Percentiles rank a stretch among this genome's conserved stretches.
Evolutionary conservation across 2,113 vertebrate genomes (phyloP).

Genomic region (Ptilonorhynchus violaceus): DNA sequence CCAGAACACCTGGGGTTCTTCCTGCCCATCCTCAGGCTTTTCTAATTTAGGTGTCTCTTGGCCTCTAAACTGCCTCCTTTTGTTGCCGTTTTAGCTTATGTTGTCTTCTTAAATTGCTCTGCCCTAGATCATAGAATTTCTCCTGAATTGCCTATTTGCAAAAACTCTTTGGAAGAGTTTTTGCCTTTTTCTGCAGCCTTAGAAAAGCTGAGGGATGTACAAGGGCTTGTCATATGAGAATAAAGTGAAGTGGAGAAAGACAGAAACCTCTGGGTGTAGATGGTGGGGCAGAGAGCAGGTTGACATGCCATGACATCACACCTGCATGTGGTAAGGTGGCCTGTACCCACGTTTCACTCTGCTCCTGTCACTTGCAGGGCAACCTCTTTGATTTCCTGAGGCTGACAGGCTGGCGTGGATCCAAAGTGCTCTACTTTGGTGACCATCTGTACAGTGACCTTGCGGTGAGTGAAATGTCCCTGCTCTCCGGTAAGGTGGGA

Average conservation of each 20-base stretch:
- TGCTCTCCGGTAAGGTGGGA: background rate
- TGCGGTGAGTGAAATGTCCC: slow-evolving; percentile 77
- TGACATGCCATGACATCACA: background rate
- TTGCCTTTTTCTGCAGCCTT: background rate
- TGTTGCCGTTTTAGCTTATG: background rate
- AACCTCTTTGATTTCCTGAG: slow-evolving; percentile 93
- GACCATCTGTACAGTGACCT: slow-evolving; percentile 97
- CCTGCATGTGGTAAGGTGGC: background rate
- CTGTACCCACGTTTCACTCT: background rate
- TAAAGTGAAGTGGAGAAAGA: background rate
- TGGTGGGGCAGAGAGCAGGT: background rate
- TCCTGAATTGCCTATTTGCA: background rate
- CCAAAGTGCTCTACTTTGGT: slow-evolving; percentile 95
- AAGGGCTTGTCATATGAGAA: background rate
- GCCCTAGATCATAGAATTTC: background rate
- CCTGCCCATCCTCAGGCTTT: background rate
- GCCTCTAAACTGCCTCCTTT: background rate
- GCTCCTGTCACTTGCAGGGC: slow-evolving; percentile 73
- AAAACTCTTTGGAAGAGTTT: background rate
- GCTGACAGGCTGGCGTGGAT: slow-evolving; percentile 92
- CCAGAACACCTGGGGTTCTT: background rate
- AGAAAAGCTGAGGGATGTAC: background rate
- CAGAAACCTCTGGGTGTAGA: background rate
- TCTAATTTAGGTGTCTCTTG: background rate
- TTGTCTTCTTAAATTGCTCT: background rate